Base-by-base conservation (phyloP, 53 echinoderm and acorn worm genomes). In the Temnopleurus reevesii region DNA sequence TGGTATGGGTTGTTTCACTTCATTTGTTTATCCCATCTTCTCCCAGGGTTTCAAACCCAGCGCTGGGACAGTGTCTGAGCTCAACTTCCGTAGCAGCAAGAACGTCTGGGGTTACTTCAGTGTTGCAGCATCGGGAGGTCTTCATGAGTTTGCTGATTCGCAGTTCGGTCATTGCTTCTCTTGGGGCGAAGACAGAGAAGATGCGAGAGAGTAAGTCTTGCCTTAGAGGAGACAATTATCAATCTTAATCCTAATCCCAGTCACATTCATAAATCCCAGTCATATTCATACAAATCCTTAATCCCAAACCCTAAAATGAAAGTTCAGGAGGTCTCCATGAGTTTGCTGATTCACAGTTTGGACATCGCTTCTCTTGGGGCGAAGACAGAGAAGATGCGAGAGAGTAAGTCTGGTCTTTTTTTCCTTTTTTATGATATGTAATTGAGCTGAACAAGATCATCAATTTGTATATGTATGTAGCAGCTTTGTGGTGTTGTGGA, bases 151-250 rank as follows among this genome's bases (percentile, higher is more conserved):
- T 91, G 95, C 95, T 0, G 95, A 95, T 77, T 98, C 98, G 27
- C 98, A 95, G 90, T 98, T 98, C 91, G 98, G 98, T 25, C 98
- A 98, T 81, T 98, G 98, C 83, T 98, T 98, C 94, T 95, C 98
- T 13, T 98, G 94, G 95, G 98, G 98, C 13, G 94, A 98, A 21
- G 95, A 95, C 51, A 84, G 98, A 23, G 98, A 98, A 36, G 98
- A 93, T 41, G 98, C 98, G 2, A 93, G 98, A 76, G 94, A 95
- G 98, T 98, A 77, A 94, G 97, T 90, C 27, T 13, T n/a, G n/a
- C n/a, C n/a, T n/a, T n/a, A n/a, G n/a, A n/a, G n/a, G n/a, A n/a
- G n/a, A n/a, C n/a, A n/a, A n/a, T n/a, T n/a, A n/a, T n/a, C n/a
- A n/a, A n/a, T n/a, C n/a, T n/a, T n/a, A n/a, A n/a, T n/a, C n/a